Base-by-base conservation (phyloP, 2,888 invertebrate genomes). In the Gymnocheta viridis region DNA sequence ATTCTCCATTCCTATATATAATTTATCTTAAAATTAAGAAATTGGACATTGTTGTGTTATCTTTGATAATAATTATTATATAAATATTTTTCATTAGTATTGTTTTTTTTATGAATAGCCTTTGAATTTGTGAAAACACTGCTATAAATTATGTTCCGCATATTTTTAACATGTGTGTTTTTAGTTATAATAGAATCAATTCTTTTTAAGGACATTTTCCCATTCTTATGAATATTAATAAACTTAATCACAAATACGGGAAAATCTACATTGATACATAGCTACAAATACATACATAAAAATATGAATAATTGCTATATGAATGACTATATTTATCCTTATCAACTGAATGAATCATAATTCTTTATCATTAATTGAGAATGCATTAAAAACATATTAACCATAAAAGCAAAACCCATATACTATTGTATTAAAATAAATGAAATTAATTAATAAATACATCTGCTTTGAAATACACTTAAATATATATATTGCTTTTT, bases 141-240 rank as follows among this genome's bases (percentile, higher is more conserved):
- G 17, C 51, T 44, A 35, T 62, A 17, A 62, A 66, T 74, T 27
- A 47, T 73, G 58, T 73, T 67, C 19, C n/a, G 32, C 58, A 62
- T 74, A 74, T 62, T 67, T 79, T 27, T 54, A 67, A 17, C 38
- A 19, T 41, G 12, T 74, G 41, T 79, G 60, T 70, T 51, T 80
- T 80, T 84, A 76, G 72, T 80, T 80, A 17, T 80, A 70, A 66
- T 80, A 72, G 70, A 76, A 54, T 70, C 27, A 84, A 84, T 74
- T 60, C 44, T 74, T 32, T 35, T 69, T 66, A 70, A 62, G 49
- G 35, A 64, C 66, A 47, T 27, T 64, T 79, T 56, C 24, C 54
- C 41, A 51, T 49, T 54, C 60, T 51, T 60, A 64, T 66, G 24
- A 44, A 69, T 47, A 74, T 44, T 74, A 29, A 70, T 62, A 77